Evolutionary conservation across 2,113 vertebrate genomes (phyloP), one percentile per base, ranked within the genome.

Genomic region (Podarcis raffonei): DNA sequence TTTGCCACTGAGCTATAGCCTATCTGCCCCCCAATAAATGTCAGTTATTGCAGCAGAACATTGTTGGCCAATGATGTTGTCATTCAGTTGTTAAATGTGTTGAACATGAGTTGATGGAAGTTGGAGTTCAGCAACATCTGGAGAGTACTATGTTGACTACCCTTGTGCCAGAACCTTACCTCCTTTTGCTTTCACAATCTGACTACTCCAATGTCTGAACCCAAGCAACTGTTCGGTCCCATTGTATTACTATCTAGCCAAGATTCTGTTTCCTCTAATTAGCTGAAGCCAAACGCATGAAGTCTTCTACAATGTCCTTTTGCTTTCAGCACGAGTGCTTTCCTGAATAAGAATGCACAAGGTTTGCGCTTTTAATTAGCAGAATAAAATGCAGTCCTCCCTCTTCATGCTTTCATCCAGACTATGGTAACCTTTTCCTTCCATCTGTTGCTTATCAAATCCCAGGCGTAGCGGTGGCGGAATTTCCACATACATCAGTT

Each of bases 401-500:
- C 27, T 22, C 22, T 42, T 30, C 42, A 16, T 35, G 59, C 11
- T 90, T 93, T 94, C 87, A 81, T 84, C 20, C 86, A 86, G 37
- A 62, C 2, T 11, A 15, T 8, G 37, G 0, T 87, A 35, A 83
- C 87, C 59, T 89, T 89, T 83, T 62, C 69, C 5, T 89, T 85
- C 81, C 59, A 27, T 18, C 59, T 85, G 20, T 57, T 84, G 57
- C 76, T 83, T 81, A 30, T 84, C 81, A 57, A 20, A 37, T 84
- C 42, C 72, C 62, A 57, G 12, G 39, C 74, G 68, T 53, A 37
- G 65, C n/a, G 39, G 25, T 79, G 81, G 83, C 23, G 80, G 80
- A 89, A 88, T 86, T 22, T 81, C 4, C 32, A 84, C n/a, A 81
- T 74, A 91, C 91, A 92, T 80, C 80, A 92, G 90, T 94, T 91